Percentiles rank a stretch among this genome's conserved stretches.
phyloP scores from a whole-genome alignment of 1,140 invertebrate genomes.

The Camponotus vicinus region DNA sequence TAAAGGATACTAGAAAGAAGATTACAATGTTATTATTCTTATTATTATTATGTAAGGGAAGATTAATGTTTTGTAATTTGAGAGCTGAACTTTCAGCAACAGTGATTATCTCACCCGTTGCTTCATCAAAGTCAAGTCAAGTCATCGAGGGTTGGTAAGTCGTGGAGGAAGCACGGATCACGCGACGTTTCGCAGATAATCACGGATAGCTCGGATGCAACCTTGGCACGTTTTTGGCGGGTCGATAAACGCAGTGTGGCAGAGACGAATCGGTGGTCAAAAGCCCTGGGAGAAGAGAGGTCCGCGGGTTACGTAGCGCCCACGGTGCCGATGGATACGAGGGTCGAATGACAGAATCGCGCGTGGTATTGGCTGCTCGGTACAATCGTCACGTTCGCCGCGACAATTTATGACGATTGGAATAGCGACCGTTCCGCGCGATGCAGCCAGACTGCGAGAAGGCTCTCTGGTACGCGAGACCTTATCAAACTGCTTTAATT shows the following conservation, averaged over 20 bases:
- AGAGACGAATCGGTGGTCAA: slow-evolving; percentile 61
- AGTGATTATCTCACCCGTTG: not conserved
- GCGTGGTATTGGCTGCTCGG: slow-evolving; percentile 74
- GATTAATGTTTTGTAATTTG: not conserved
- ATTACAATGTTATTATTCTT: not conserved
- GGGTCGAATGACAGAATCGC: slow-evolving; percentile 73
- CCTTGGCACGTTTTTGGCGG: slow-evolving; percentile 54
- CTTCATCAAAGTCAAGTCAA: not conserved
- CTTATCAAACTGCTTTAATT: slow-evolving; percentile 76
- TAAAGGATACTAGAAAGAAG: not conserved
- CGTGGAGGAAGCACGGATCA: not conserved
- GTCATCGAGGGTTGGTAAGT: not conserved
- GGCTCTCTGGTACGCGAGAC: slow-evolving; percentile 49
- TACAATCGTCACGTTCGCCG: slow-evolving; percentile 75
- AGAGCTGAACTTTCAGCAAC: not conserved
- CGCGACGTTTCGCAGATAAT: slow-evolving; percentile 41
- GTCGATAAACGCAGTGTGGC: slow-evolving; percentile 42
- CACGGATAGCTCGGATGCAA: slow-evolving; percentile 40
- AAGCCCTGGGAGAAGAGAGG: slow-evolving; percentile 37
- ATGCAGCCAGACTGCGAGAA: slow-evolving; percentile 70
- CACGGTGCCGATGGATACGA: slow-evolving; percentile 34
- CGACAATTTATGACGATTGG: slow-evolving; percentile 81
- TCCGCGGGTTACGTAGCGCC: slow-evolving; percentile 33
- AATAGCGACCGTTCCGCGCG: slow-evolving; percentile 74
- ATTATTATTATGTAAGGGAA: not conserved